phyloP scores from a whole-genome alignment of 2,888 invertebrate species.

The Biston betularia region DNA sequence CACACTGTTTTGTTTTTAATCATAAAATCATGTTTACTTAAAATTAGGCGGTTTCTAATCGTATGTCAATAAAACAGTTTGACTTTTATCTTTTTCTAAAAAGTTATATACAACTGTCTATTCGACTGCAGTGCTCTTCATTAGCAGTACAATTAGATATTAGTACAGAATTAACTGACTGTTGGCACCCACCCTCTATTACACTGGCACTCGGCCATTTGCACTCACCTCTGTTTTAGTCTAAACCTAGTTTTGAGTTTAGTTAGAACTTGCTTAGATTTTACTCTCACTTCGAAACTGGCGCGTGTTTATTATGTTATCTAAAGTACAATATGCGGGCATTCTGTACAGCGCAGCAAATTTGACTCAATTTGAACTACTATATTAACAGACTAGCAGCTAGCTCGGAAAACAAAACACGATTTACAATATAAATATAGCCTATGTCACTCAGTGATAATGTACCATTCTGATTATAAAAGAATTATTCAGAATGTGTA shows the following conservation, averaged over 20 bases:
- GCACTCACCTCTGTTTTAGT: constrained; percentile 65
- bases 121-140: constrained; percentile 51
- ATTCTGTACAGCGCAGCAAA: neutral
- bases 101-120: constrained; percentile 22
- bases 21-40: too few relatives aligned
- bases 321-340: neutral
- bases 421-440: too few relatives aligned
- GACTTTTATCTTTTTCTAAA: constrained; percentile 9
- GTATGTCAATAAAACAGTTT: neutral
- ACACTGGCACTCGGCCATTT: constrained; percentile 73
- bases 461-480: too few relatives aligned
- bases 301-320: neutral
- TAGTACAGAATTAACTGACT: constrained; percentile 70
- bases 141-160: constrained; percentile 68
- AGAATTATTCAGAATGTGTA: too few relatives aligned
- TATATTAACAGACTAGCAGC: too few relatives aligned
- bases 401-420: too few relatives aligned
- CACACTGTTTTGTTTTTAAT: too few relatives aligned
- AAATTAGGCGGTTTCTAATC: neutral
- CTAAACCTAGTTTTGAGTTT: constrained; percentile 63
- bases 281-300: constrained; percentile 4
- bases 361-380: neutral
- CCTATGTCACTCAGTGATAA: too few relatives aligned
- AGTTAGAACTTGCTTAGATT: constrained; percentile 51
- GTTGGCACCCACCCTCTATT: constrained; percentile 67